These are phyloP conservation scores for Dipus sagitta DNA, from an alignment of 2,797 vertebrate species.

Conservation along the genomic window DNA sequence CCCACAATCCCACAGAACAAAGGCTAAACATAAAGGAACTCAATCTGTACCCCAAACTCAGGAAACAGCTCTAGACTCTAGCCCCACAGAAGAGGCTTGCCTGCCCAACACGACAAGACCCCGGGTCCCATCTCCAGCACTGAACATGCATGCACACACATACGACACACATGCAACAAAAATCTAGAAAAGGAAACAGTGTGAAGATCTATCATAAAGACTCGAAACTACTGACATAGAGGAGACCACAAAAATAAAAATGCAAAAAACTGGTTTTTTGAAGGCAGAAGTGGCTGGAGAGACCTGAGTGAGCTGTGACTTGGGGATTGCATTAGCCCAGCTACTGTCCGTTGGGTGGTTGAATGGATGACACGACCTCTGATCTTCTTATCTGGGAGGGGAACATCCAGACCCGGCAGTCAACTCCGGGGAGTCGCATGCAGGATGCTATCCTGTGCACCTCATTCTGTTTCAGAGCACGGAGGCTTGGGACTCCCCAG, in stretches of 20 bases:
- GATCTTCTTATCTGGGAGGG: neutral
- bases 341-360: neutral
- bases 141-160: neutral
- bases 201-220: no score
- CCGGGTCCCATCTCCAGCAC: neutral
- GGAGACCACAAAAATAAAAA: neutral
- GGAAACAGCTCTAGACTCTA: neutral
- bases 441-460: neutral
- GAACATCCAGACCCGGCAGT: rapidly evolving
- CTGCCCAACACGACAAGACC: neutral
- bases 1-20: neutral
- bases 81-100: neutral
- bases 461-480: rapidly evolving
- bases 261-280: neutral
- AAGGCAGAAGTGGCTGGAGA: rapidly evolving
- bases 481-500: rapidly evolving
- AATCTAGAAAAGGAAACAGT: neutral
- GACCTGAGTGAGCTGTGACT: no score
- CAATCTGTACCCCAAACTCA: no score
- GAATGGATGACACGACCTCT: neutral
- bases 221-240: rapidly evolving
- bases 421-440: neutral
- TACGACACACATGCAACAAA: neutral
- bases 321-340: no score
- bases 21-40: neutral